Percentiles rank a stretch among this genome's conserved stretches.
These are phyloP conservation scores for Litocranius walleri DNA, from an alignment of 2,113 vertebrate genomes.

Conservation along the genomic window DNA sequence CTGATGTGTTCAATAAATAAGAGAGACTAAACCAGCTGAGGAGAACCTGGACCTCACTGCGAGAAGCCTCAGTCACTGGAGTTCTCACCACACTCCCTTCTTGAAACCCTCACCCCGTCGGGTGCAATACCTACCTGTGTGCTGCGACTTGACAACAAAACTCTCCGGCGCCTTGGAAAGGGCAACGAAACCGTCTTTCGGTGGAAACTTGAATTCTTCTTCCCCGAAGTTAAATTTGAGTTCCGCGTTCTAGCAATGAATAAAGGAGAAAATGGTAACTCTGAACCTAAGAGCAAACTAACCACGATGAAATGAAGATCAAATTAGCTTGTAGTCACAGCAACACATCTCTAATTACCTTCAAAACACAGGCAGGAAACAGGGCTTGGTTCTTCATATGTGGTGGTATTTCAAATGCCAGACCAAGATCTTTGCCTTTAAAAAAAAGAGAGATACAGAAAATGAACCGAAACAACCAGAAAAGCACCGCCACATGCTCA, in stretches of 20 bases:
- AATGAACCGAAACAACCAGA: background rate
- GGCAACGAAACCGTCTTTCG: slow-evolving; percentile 90
- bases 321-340: background rate
- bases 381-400: slow-evolving; percentile 90
- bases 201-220: slow-evolving; percentile 92
- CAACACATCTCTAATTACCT: slow-evolving; percentile 82
- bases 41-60: background rate
- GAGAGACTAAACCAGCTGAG: background rate
- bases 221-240: slow-evolving; percentile 97
- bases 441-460: background rate
- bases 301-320: background rate
- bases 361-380: slow-evolving; percentile 95
- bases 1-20: background rate
- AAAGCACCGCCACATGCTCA: background rate
- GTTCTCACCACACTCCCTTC: rapidly evolving
- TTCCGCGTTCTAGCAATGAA: slow-evolving; percentile 90
- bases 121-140: slow-evolving; percentile 90
- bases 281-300: background rate
- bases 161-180: slow-evolving; percentile 87
- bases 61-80: background rate
- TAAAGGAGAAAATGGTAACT: slow-evolving; percentile 2
- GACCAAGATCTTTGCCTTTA: slow-evolving; percentile 93
- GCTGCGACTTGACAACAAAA: slow-evolving; percentile 89
- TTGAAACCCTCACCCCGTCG: background rate
- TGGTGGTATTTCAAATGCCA: slow-evolving; percentile 92